phyloP scores from a whole-genome alignment of 35 echinoderm and acorn worm species.

The Diadema setosum region DNA sequence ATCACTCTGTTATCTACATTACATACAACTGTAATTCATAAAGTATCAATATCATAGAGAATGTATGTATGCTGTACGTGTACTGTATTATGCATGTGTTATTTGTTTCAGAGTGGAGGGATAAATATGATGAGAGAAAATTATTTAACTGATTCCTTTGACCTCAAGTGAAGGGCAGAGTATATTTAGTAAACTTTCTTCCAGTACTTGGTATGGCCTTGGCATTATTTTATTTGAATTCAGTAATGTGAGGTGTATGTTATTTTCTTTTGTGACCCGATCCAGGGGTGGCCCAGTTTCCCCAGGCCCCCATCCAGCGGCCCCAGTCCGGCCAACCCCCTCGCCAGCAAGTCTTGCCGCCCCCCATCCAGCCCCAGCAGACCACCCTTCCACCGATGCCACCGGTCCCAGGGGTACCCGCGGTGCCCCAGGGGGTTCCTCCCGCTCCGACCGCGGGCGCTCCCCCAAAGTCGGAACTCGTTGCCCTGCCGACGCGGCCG shows the following conservation, averaged over 20 bases:
- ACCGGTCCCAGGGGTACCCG: background rate
- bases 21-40: too few species aligned
- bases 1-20: too few species aligned
- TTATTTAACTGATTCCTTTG: background rate
- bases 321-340: background rate
- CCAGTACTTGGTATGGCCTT: too few species aligned
- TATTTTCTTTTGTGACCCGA: background rate
- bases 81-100: too few species aligned
- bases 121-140: background rate
- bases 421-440: background rate
- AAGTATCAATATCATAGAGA: too few species aligned
- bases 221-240: background rate
- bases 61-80: too few species aligned
- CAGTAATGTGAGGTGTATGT: background rate
- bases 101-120: background rate
- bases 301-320: background rate
- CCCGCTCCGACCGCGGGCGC: background rate
- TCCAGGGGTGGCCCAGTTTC: background rate
- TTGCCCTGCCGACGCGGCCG: slow-evolving; percentile 56
- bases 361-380: background rate
- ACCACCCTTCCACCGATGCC: background rate
- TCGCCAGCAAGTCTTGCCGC: background rate
- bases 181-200: too few species aligned
- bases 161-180: too few species aligned
- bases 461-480: slow-evolving; percentile 27